A percentile compares a stretch with the other conserved stretches of the same genome.
These are phyloP conservation scores for Sarotherodon lohbergeri DNA, from an alignment of 2,113 vertebrate genomes.

Conservation along the genomic window DNA sequence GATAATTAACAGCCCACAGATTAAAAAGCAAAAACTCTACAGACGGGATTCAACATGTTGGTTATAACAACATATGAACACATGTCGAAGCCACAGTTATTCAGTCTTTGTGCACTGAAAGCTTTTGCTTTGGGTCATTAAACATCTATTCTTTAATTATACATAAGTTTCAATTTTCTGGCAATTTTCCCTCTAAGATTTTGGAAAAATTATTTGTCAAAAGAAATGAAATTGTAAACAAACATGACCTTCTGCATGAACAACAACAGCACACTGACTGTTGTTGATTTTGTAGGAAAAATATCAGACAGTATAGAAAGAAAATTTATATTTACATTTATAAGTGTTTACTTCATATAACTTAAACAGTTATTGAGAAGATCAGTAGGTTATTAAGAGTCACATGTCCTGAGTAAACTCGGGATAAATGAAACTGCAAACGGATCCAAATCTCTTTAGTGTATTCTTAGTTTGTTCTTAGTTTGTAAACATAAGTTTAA, in stretches of 20 bases:
- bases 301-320: rapidly evolving
- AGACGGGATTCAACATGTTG: not conserved
- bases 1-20: not conserved
- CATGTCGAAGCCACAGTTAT: not conserved
- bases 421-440: too few species aligned
- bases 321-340: not conserved
- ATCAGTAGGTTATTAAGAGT: too few species aligned
- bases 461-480: too few species aligned
- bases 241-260: not conserved
- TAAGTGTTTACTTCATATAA: not conserved
- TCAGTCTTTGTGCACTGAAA: not conserved
- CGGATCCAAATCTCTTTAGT: too few species aligned
- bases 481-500: too few species aligned
- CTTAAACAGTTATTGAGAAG: not conserved
- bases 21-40: not conserved
- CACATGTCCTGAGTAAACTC: too few species aligned
- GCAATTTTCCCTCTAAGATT: not conserved
- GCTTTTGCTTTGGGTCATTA: not conserved
- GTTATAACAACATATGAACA: not conserved
- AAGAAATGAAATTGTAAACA: not conserved
- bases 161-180: not conserved
- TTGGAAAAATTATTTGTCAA: not conserved
- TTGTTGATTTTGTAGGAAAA: not conserved
- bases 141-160: not conserved
- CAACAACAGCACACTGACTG: not conserved